Evolutionary conservation across 2,888 invertebrate species (phyloP).

Genomic region (Cheilosia vernalis): DNA sequence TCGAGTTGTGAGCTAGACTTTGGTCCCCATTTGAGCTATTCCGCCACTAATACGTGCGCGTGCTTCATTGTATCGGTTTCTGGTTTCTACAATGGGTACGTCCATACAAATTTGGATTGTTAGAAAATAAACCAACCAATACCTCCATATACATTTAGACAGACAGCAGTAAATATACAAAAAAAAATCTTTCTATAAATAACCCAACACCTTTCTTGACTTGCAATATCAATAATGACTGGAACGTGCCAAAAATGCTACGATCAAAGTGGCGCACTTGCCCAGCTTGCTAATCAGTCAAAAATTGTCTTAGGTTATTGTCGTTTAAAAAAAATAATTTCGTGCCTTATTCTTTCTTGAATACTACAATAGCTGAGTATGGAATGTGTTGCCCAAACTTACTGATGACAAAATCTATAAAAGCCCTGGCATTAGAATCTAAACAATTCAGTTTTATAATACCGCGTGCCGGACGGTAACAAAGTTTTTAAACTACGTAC

Average conservation of each 20-base stretch:
- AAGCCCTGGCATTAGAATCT: slow-evolving; percentile 45
- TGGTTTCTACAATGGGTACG: too few relatives aligned
- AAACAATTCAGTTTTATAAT: slow-evolving; percentile 39
- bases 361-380: slow-evolving; percentile 19
- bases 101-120: too few relatives aligned
- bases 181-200: slow-evolving; percentile 38
- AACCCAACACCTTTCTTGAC: slow-evolving; percentile 45
- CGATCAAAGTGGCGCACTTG: slow-evolving; percentile 9
- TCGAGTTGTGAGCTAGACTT: too few relatives aligned
- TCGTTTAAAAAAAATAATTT: slow-evolving; percentile 8
- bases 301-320: slow-evolving; percentile 68
- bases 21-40: too few relatives aligned
- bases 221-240: slow-evolving; percentile 44
- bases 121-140: too few relatives aligned
- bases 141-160: background rate
- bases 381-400: background rate
- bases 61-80: too few relatives aligned
- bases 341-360: slow-evolving; percentile 11
- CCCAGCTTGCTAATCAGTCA: slow-evolving; percentile 39
- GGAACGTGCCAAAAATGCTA: slow-evolving; percentile 59
- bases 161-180: background rate
- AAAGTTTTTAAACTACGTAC: background rate
- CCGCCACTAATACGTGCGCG: too few relatives aligned
- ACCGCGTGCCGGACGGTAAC: slow-evolving; percentile 32
- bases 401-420: slow-evolving; percentile 57